Evolutionary conservation across 1,140 invertebrate genomes (phyloP).

Genomic region (Drosophila saltans): DNA sequence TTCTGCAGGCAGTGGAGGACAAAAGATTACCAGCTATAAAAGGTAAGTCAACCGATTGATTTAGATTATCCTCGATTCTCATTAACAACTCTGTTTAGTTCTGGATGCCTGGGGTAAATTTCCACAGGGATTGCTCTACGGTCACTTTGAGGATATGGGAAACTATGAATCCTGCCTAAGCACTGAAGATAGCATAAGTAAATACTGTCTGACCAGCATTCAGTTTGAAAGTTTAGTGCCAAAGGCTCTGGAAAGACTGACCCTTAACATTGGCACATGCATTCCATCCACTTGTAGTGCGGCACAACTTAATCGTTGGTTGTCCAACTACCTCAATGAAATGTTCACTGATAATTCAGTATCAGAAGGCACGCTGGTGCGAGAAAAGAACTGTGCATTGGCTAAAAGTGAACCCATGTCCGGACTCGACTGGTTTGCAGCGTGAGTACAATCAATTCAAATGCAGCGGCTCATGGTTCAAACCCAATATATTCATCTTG

Average conservation of each 20-base stretch:
- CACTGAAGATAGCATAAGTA: background rate
- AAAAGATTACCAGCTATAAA: slow-evolving; percentile 34
- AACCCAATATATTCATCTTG: background rate
- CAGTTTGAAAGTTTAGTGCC: slow-evolving; percentile 48
- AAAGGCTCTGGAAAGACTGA: slow-evolving; percentile 1
- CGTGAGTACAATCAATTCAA: slow-evolving; percentile 29
- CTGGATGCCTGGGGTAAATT: slow-evolving; percentile 79
- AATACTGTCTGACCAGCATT: slow-evolving; percentile 65
- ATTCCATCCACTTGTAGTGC: slow-evolving; percentile 54
- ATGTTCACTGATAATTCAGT: slow-evolving; percentile 28
- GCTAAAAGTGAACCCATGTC: slow-evolving; percentile 25
- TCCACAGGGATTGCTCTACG: slow-evolving; percentile 70
- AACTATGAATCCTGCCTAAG: slow-evolving; percentile 68
- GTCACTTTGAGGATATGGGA: slow-evolving; percentile 69
- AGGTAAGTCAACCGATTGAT: slow-evolving; percentile 28
- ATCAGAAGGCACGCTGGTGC: slow-evolving; percentile 28
- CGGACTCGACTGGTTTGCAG: slow-evolving; percentile 61
- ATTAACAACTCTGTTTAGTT: slow-evolving; percentile 37
- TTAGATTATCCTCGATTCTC: background rate
- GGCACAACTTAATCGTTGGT: slow-evolving; percentile 45
- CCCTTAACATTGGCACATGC: slow-evolving; percentile 58
- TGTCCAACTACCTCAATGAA: slow-evolving; percentile 28
- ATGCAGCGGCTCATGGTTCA: background rate
- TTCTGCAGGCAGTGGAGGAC: slow-evolving; percentile 41
- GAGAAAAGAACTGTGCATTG: slow-evolving; percentile 48